Evolutionary conservation across 2,797 vertebrate species (phyloP).

Genomic region (Cryptoblepharus egeriae): DNA sequence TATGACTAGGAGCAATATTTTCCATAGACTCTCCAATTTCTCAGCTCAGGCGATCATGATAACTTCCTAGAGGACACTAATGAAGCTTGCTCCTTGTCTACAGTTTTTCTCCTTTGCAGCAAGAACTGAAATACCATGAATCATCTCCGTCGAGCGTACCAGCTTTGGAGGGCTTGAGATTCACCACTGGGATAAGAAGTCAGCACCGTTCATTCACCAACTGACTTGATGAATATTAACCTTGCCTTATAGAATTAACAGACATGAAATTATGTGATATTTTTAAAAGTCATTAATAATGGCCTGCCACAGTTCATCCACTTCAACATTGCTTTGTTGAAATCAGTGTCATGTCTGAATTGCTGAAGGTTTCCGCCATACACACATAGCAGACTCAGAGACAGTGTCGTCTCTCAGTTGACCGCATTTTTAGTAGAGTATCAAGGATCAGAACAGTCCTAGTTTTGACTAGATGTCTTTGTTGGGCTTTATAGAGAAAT

Average conservation of each 20-base stretch:
- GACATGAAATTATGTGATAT: background rate
- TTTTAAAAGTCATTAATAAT: background rate
- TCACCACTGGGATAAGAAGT: background rate
- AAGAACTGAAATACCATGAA: background rate
- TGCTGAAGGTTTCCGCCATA: too few species aligned
- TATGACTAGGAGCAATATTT: background rate
- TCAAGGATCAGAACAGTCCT: background rate
- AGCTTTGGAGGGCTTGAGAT: background rate
- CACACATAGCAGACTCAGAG: too few species aligned
- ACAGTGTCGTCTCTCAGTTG: background rate
- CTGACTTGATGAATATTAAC: background rate
- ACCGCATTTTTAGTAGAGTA: background rate
- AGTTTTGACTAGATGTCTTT: background rate
- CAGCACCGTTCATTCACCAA: background rate
- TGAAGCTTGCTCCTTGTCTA: background rate
- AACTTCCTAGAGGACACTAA: background rate
- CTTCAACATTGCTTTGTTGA: background rate
- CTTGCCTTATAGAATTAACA: background rate
- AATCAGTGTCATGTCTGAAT: background rate
- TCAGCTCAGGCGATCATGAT: background rate
- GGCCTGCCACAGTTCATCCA: background rate
- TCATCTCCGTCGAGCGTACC: background rate
- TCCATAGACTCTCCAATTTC: background rate
- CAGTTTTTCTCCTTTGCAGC: background rate
- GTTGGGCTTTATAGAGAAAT: background rate